Conservation (phyloP, 2,113 vertebrate species). For the Sturnus vulgaris region DNA sequence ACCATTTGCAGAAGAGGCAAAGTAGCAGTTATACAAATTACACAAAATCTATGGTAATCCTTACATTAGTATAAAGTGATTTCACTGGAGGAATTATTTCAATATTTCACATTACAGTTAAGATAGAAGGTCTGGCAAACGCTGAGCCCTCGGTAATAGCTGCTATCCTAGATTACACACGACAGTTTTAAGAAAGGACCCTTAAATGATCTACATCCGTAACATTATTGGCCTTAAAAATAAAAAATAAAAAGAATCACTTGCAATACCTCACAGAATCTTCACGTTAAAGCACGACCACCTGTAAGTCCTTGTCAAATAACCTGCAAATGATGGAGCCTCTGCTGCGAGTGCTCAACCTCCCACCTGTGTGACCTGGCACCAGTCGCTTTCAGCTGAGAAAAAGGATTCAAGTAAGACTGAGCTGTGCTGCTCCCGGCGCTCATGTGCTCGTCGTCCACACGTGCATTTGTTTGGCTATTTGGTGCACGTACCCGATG, state of each 20-base stretch:
- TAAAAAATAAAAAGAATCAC: slow-evolving; percentile 18
- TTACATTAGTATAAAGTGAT: slow-evolving; percentile 62
- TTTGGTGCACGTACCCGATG: slow-evolving; percentile 82
- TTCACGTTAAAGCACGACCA: slow-evolving; percentile 52
- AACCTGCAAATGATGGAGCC: slow-evolving; percentile 47
- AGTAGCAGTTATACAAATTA: slow-evolving; percentile 69
- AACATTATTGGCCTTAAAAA: slow-evolving; percentile 51
- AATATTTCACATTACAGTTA: slow-evolving; percentile 77
- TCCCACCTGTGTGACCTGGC: slow-evolving; percentile 30
- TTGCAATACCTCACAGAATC: slow-evolving; percentile 55
- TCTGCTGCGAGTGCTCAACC: slow-evolving; percentile 27
- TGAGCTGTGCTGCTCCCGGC: slow-evolving; percentile 24
- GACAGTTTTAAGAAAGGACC: slow-evolving; percentile 67
- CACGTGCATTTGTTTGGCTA: slow-evolving; percentile 84
- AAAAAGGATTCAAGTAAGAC: slow-evolving; percentile 74
- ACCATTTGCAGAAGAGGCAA: slow-evolving; percentile 66
- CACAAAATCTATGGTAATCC: slow-evolving; percentile 56
- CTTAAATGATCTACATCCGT: slow-evolving; percentile 64
- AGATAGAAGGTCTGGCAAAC: slow-evolving; percentile 10
- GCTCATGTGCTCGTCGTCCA: slow-evolving; percentile 83
- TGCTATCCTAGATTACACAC: slow-evolving; percentile 69
- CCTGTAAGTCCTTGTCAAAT: slow-evolving; percentile 55
- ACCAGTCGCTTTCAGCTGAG: slow-evolving; percentile 56
- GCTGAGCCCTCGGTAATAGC: slow-evolving; percentile 14
- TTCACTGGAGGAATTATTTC: slow-evolving; percentile 68